Evolutionary conservation across 2,113 vertebrate species (phyloP), one percentile per base, ranked within the genome.

Genomic region (Thryonomys swinderianus): DNA sequence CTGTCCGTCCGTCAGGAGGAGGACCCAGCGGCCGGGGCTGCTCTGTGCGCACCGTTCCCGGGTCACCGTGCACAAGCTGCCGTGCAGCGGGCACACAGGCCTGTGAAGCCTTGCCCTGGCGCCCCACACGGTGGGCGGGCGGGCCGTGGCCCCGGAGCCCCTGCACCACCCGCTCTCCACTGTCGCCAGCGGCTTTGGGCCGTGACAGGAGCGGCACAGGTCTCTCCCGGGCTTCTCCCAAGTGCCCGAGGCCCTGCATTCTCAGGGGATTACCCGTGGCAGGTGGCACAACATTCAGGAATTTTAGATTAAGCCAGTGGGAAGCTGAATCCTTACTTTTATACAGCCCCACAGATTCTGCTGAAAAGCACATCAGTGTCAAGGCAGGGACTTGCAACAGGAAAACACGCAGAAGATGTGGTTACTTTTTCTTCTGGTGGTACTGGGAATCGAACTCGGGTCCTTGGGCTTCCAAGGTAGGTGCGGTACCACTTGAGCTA

Each of bases 241-340:
- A 94, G 84, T 88, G 32, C 16, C 71, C 40, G 10, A 10, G 42
- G 37, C 71, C 48, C 9, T n/a, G 51, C 2, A 88, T 55, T 53
- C 67, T 55, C 30, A 64, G 40, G 32, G 48, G 92, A 23, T 85
- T 64, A 25, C 40, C 57, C 5, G 12, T 13, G 87, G 73, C 90
- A 88, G 81, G 69, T 88, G 92, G 85, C 48, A 90, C 92, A 85
- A 95, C 62, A 93, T 74, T 85, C 23, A 85, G 85, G 66, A 82
- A 78, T 90, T 95, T 95, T 94, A 89, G 62, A 96, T 93, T 78
- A 67, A 59, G 45, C 83, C 53, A 92, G 53, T 88, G 42, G 83
- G 64, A 51, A 86, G 62, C 3, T 2, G 92, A 95, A 93, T 69
- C 42, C 40, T 88, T 88, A 57, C 48, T 91, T 94, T 96, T 80